Base-by-base conservation (phyloP, 1,140 invertebrate species). In the Temnothorax longispinosus region DNA sequence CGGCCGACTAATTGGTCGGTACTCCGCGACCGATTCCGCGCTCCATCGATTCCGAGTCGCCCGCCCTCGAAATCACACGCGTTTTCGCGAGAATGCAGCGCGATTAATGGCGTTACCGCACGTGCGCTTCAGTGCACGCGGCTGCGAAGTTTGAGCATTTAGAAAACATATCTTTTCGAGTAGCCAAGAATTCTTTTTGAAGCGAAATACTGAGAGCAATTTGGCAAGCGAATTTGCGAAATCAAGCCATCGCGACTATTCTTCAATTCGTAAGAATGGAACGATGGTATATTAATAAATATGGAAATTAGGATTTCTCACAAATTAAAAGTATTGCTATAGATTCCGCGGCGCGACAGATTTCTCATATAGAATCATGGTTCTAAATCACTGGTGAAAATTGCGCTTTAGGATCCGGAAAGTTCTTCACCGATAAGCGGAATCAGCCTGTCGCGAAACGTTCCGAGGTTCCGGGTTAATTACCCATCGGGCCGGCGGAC, bases 1-100 rank as follows among this genome's bases (percentile, higher is more conserved):
- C 93, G 92, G 89, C 89, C 89, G 87, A 92, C 93, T 94, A 94
- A 95, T 94, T 94, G 93, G 92, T 94, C 92, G 90, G 90, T 91
- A 92, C 91, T 94, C 93, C 92, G 90, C 91, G 92, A 92, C 91
- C 92, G 92, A 94, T 93, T 94, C 91, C 91, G 89, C 93, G 93
- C 93, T 93, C 92, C 93, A 93, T 93, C 93, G 93, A 93, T 93
- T 93, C 88, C 78, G 86, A 88, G 85, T 52, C 64, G 80, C 69
- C 52, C 65, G 75, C 71, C 71, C 67, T 75, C 88, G 78, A 87
- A 94, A 93, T 94, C 92, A 92, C 90, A 89, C 91, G 88, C 87
- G 85, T 93, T 93, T 92, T 92, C 91, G 74, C 77, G 69, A 88
- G 89, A 94, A 91, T 90, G 84, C 92, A 90, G 91, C 91, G 78